These are phyloP conservation scores for Drosophila sproati DNA, from an alignment of 1,140 invertebrate species.

Conservation along the genomic window DNA sequence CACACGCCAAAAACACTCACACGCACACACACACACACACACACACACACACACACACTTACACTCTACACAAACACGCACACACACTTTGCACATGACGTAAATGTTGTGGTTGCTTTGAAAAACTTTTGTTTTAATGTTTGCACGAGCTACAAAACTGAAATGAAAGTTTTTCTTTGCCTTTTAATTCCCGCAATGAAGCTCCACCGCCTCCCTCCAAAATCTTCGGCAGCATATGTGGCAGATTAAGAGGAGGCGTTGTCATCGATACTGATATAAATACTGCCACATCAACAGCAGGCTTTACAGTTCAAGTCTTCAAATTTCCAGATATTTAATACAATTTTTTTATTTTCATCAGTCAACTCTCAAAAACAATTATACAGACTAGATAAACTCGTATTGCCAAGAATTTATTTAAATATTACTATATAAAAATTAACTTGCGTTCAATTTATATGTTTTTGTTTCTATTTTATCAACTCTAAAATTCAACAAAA, in stretches of 20 bases:
- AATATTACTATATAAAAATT: no score
- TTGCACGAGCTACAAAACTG: conserved; percentile 41
- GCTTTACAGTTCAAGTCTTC: background rate
- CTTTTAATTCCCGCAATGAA: conserved; percentile 26
- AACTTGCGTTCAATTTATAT: no score
- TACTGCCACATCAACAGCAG: background rate
- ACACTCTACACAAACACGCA: background rate
- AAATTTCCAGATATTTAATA: background rate
- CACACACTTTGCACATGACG: conserved; percentile 46
- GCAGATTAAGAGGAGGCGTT: background rate
- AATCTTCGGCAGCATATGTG: background rate
- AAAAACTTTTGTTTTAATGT: conserved; percentile 74
- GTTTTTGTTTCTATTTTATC: no score
- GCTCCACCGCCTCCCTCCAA: background rate
- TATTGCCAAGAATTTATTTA: no score
- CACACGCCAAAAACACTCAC: conserved; percentile 19
- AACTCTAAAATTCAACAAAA: no score
- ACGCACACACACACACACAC: conserved; percentile 1
- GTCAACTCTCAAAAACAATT: no score
- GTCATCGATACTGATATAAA: background rate
- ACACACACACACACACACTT: background rate
- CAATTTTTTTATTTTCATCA: no score
- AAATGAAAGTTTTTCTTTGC: conserved; percentile 32
- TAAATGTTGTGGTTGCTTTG: conserved; percentile 73
- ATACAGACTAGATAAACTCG: no score